phyloP scores from a whole-genome alignment of 2,888 invertebrate genomes.

The Pandemis heparana region DNA sequence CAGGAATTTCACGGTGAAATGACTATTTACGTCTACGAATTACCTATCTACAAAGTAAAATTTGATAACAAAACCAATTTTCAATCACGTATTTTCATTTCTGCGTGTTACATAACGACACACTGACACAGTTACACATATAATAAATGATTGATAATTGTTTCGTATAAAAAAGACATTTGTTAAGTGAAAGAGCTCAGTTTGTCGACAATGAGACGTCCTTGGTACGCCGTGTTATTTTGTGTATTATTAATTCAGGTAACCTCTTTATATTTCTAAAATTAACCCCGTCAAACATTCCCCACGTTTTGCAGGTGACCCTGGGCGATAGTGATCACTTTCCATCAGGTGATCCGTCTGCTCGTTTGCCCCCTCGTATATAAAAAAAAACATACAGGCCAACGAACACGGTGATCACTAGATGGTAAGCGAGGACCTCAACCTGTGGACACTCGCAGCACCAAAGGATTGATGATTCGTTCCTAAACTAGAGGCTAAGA shows the following conservation, averaged over 20 bases:
- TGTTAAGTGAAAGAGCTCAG: background rate
- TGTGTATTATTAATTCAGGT: slow-evolving; percentile 34
- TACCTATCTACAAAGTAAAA: background rate
- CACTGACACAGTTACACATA: slow-evolving; percentile 32
- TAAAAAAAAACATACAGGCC: too few relatives aligned
- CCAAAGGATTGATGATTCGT: too few relatives aligned
- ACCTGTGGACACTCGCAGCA: too few relatives aligned
- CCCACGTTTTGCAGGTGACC: too few relatives aligned
- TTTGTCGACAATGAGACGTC: slow-evolving; percentile 23
- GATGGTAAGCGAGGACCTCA: too few relatives aligned
- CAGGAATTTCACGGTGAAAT: too few relatives aligned
- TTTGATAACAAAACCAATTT: background rate
- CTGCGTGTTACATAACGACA: slow-evolving; percentile 18
- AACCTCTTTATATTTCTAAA: slow-evolving; percentile 16
- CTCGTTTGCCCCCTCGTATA: too few relatives aligned
- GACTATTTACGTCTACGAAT: background rate
- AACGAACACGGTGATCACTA: too few relatives aligned
- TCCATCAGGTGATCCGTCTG: too few relatives aligned
- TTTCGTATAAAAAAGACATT: slow-evolving; percentile 23
- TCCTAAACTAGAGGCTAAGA: too few relatives aligned
- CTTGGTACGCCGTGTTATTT: slow-evolving; percentile 6
- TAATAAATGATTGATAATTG: slow-evolving; percentile 12
- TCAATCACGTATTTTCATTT: slow-evolving; percentile 8
- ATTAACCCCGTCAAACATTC: too few relatives aligned
- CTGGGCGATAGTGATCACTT: too few relatives aligned